These are phyloP conservation scores for Lepus americanus DNA, from an alignment of 2,113 vertebrate genomes.

Conservation along the genomic window DNA sequence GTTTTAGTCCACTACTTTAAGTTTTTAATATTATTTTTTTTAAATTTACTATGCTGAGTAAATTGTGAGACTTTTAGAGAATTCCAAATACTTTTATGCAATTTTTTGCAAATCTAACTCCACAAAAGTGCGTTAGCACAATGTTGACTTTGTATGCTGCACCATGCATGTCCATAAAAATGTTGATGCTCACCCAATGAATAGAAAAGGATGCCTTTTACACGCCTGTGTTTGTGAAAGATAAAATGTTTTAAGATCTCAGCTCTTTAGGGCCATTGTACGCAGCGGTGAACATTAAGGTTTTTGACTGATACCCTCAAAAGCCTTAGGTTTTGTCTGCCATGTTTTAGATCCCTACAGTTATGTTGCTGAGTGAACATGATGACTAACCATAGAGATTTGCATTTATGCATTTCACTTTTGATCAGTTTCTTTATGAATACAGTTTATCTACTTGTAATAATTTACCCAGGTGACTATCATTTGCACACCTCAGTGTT, in stretches of 20 bases:
- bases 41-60: neutral
- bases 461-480: neutral
- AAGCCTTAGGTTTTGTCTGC: neutral
- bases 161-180: neutral
- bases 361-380: neutral
- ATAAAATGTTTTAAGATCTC: neutral
- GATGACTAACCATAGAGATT: neutral
- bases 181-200: neutral
- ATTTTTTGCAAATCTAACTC: neutral
- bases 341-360: neutral
- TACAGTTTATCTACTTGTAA: neutral
- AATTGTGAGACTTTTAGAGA: neutral
- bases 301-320: neutral
- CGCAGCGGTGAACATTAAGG: neutral
- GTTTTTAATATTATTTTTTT: neutral
- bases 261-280: neutral
- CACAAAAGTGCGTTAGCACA: neutral
- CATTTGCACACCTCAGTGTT: neutral
- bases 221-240: neutral
- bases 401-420: neutral
- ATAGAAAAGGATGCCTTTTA: neutral
- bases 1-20: neutral
- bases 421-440: neutral
- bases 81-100: neutral
- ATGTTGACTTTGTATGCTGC: neutral